Evolutionary conservation across 1,140 invertebrate genomes (phyloP).

Genomic region (Drosophila ironensis): DNA sequence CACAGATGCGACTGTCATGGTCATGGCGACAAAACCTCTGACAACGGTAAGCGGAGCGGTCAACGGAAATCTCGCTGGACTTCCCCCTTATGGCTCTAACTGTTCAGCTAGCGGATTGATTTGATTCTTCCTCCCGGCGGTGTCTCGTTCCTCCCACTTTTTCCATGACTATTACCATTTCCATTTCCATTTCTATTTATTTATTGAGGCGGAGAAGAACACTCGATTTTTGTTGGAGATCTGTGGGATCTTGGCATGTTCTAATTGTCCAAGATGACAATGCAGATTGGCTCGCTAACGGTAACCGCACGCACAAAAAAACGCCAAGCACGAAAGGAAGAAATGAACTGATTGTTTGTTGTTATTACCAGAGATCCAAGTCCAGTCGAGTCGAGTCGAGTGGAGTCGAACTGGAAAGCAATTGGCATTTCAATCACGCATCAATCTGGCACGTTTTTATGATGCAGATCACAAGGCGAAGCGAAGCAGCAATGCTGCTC

Average conservation of each 20-base stretch:
- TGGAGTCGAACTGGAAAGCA: constrained; percentile 46
- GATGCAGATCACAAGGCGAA: constrained; percentile 74
- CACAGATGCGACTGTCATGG: constrained; percentile 30
- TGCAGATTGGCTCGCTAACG: constrained; percentile 64
- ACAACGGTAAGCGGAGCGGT: constrained; percentile 43
- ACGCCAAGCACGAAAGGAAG: neutral
- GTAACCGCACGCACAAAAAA: constrained; percentile 54
- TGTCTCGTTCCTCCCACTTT: constrained; percentile 41
- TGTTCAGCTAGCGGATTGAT: constrained; percentile 58
- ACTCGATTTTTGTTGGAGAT: constrained; percentile 21
- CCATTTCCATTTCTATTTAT: too few species aligned
- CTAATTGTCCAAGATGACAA: constrained; percentile 74
- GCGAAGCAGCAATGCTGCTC: constrained; percentile 29
- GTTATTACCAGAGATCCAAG: constrained; percentile 27
- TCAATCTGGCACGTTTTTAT: constrained; percentile 81
- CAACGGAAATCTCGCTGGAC: constrained; percentile 52
- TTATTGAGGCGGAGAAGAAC: too few species aligned
- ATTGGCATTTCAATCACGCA: constrained; percentile 81
- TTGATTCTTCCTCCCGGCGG: neutral
- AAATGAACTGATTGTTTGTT: constrained; percentile 21
- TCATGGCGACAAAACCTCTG: constrained; percentile 35
- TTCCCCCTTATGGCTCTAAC: constrained; percentile 41
- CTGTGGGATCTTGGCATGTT: constrained; percentile 19
- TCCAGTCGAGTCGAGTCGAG: neutral
- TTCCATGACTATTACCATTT: constrained; percentile 34